These are phyloP conservation scores for Heloderma charlesbogerti DNA, from an alignment of 2,113 vertebrate species.

Conservation along the genomic window DNA sequence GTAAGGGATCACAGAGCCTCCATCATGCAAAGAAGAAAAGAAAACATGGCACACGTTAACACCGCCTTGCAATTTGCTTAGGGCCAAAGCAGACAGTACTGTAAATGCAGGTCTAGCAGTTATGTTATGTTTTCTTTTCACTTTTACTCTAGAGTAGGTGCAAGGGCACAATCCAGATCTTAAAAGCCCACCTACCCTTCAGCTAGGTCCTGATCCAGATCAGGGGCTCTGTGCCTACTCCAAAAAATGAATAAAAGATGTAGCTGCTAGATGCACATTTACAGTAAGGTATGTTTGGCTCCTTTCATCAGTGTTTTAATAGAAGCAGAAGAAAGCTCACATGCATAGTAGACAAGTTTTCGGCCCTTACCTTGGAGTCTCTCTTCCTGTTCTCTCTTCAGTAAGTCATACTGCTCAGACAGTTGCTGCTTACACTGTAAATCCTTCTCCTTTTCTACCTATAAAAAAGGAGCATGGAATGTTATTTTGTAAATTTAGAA, in stretches of 20 bases:
- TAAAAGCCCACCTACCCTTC: too few species aligned
- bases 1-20: not conserved
- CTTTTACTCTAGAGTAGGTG: not conserved
- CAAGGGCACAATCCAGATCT: not conserved
- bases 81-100: too few species aligned
- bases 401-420: slow-evolving; percentile 70
- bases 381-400: slow-evolving; percentile 71
- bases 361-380: slow-evolving; percentile 75
- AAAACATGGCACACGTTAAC: not conserved
- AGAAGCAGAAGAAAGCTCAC: not conserved
- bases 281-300: too few species aligned
- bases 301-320: not conserved
- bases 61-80: not conserved
- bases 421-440: slow-evolving; percentile 76
- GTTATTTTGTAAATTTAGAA: not conserved
- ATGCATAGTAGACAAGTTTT: not conserved
- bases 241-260: too few species aligned
- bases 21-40: too few species aligned
- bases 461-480: not conserved
- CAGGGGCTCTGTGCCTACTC: too few species aligned
- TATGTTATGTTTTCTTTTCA: too few species aligned
- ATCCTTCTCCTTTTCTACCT: slow-evolving; percentile 82
- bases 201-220: too few species aligned
- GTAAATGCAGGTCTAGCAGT: too few species aligned
- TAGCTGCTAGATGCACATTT: too few species aligned